A percentile compares a stretch with the other conserved stretches of the same genome.
These are phyloP conservation scores for Norana najaformis DNA, from an alignment of 2,888 invertebrate genomes.

Conservation along the genomic window DNA sequence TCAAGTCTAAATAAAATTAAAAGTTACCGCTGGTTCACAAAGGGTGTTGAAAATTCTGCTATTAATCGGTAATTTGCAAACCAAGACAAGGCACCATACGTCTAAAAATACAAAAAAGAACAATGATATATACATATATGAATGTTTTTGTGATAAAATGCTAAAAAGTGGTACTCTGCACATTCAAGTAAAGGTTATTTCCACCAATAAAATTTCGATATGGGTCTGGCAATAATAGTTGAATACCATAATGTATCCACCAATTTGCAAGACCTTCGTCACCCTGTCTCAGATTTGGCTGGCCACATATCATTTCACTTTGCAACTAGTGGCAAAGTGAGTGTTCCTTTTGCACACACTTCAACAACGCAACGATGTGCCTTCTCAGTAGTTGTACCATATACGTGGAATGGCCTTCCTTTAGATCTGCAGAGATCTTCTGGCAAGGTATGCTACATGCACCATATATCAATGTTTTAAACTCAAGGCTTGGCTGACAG, in stretches of 20 bases:
- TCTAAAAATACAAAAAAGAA: constrained; percentile 44
- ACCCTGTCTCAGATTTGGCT: too few relatives aligned
- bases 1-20: not conserved
- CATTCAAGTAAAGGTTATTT: not conserved
- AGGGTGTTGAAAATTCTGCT: constrained; percentile 62
- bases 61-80: constrained; percentile 61
- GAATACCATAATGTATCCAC: too few relatives aligned
- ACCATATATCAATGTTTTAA: not conserved
- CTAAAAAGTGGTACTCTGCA: not conserved
- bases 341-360: too few relatives aligned
- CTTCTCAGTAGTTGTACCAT: not conserved
- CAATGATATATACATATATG: not conserved
- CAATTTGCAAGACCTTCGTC: too few relatives aligned
- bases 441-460: not conserved
- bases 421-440: not conserved
- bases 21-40: constrained; percentile 60
- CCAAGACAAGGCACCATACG: constrained; percentile 56
- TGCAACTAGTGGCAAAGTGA: too few relatives aligned
- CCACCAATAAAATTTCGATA: not conserved
- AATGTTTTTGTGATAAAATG: not conserved
- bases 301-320: too few relatives aligned
- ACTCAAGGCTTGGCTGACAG: not conserved
- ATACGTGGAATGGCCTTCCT: too few relatives aligned
- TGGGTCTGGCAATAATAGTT: too few relatives aligned
- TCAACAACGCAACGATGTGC: not conserved